phyloP scores from a whole-genome alignment of 2,113 vertebrate species.

The Rhizomys pruinosus region DNA sequence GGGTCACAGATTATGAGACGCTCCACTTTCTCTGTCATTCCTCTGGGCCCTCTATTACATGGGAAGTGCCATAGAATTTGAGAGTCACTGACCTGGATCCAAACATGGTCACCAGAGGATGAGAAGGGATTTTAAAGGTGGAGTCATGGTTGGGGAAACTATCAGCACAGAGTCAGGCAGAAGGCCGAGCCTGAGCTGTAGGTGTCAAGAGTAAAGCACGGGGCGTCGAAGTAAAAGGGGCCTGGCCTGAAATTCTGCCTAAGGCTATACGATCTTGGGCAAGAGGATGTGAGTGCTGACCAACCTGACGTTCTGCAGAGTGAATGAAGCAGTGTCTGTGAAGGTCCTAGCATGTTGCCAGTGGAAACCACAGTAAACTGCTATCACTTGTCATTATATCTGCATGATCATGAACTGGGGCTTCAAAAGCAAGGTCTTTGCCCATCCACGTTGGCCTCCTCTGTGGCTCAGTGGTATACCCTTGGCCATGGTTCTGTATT shows the following conservation, averaged over 20 bases:
- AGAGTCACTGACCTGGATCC: neutral
- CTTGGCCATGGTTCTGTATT: neutral
- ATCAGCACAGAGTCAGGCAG: neutral
- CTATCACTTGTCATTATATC: neutral
- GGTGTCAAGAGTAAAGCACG: neutral
- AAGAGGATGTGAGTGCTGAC: neutral
- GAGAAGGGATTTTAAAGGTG: neutral
- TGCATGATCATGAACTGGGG: neutral
- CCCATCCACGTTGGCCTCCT: neutral
- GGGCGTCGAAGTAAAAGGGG: neutral
- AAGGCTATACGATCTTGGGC: neutral
- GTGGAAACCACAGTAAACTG: neutral
- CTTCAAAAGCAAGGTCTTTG: neutral
- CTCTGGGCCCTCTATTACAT: neutral
- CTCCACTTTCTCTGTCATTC: conserved; percentile 12
- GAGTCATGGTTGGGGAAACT: neutral
- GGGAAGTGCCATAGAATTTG: neutral
- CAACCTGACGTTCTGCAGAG: neutral
- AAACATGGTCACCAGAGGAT: neutral
- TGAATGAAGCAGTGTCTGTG: neutral
- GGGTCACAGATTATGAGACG: neutral
- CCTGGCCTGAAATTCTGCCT: conserved; percentile 16
- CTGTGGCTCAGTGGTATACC: neutral
- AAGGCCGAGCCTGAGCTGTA: neutral
- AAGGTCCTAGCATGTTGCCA: neutral